These are phyloP conservation scores for Xiphophorus hellerii DNA, from an alignment of 2,113 vertebrate species.

Conservation along the genomic window DNA sequence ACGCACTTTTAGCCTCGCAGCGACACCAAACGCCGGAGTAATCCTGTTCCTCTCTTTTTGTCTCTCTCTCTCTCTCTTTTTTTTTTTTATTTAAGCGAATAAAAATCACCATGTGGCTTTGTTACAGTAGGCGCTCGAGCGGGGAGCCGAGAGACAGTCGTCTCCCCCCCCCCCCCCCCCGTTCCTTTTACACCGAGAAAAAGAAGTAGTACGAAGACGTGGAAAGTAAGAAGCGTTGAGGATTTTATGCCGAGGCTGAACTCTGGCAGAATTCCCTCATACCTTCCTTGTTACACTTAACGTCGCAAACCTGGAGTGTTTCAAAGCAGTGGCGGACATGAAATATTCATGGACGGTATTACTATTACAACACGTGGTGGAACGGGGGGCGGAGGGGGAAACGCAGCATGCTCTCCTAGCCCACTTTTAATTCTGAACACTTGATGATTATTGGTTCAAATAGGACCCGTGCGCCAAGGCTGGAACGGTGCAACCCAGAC, in stretches of 20 bases:
- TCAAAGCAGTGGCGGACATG: constrained; percentile 71
- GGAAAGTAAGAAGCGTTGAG: constrained; percentile 24
- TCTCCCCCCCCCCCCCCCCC: constrained; percentile 21
- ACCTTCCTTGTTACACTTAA: constrained; percentile 65
- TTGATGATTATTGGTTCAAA: constrained; percentile 78
- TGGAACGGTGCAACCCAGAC: constrained; percentile 52
- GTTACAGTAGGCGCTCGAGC: constrained; percentile 52
- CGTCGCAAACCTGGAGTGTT: constrained; percentile 63
- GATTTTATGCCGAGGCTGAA: constrained; percentile 55
- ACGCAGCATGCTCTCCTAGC: constrained; percentile 24
- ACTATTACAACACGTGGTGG: constrained; percentile 70
- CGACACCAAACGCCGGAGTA: constrained; percentile 26
- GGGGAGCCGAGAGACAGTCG: constrained; percentile 27
- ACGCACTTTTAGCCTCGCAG: constrained; percentile 19
- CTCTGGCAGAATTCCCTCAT: constrained; percentile 58
- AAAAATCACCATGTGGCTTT: constrained; percentile 69
- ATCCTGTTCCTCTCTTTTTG: constrained; percentile 39
- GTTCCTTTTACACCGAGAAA: constrained; percentile 29
- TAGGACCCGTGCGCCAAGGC: constrained; percentile 59
- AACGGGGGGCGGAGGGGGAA: neutral
- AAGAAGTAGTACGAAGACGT: constrained; percentile 25
- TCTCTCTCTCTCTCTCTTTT: too few relatives aligned
- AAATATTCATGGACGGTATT: constrained; percentile 77
- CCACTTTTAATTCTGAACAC: constrained; percentile 69
- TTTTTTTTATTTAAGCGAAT: constrained; percentile 48